Percentiles rank a stretch among this genome's conserved stretches.
Evolutionary conservation across 2,888 invertebrate genomes (phyloP).

Genomic region (Lacanobia wlatinum): DNA sequence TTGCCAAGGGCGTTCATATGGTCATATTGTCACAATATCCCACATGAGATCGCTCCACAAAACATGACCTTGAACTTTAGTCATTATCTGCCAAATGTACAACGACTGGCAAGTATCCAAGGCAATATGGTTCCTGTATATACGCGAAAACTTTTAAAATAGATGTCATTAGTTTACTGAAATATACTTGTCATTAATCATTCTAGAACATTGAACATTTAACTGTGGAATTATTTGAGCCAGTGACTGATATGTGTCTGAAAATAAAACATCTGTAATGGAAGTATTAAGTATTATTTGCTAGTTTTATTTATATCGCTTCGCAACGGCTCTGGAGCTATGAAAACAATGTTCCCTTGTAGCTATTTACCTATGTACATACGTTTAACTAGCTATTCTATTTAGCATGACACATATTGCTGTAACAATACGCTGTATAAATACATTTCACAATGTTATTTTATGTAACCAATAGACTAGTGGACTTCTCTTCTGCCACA

Average conservation of each 20-base stretch:
- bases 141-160: conserved; percentile 46
- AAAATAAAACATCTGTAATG: conserved; percentile 29
- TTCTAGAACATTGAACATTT: conserved; percentile 43
- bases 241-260: conserved; percentile 20
- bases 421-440: conserved; percentile 22
- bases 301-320: conserved; percentile 21
- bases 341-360: conserved; percentile 19
- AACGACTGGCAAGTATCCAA: conserved; percentile 72
- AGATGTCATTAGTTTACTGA: conserved; percentile 48
- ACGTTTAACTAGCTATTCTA: conserved; percentile 10
- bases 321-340: conserved; percentile 1
- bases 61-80: conserved; percentile 72
- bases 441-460: conserved; percentile 10
- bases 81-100: conserved; percentile 71
- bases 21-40: conserved; percentile 42
- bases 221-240: conserved; percentile 14
- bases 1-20: conserved; percentile 62
- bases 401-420: conserved; percentile 5
- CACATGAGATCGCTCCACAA: conserved; percentile 47
- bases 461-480: background rate
- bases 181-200: conserved; percentile 44
- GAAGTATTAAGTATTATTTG: conserved; percentile 19
- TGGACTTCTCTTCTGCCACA: background rate
- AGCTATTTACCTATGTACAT: conserved; percentile 5
- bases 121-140: conserved; percentile 65